These are phyloP conservation scores for Carollia perspicillata DNA, from an alignment of 2,113 vertebrate species.

Conservation along the genomic window DNA sequence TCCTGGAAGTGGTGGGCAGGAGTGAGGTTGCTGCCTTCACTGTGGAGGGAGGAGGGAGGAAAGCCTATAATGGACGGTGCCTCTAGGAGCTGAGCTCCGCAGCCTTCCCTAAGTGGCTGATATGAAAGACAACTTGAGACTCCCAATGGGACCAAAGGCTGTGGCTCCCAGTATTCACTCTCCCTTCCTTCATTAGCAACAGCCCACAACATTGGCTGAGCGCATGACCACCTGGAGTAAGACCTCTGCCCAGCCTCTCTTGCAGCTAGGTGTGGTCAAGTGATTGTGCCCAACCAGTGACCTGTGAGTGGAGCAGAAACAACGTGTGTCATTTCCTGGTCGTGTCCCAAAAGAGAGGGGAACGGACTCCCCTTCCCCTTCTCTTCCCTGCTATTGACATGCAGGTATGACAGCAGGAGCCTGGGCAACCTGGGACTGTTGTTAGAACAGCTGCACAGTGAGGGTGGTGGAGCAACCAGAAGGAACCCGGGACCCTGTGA, in stretches of 20 bases:
- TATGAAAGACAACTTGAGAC: neutral
- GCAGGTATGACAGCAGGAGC: neutral
- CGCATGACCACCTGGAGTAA: neutral
- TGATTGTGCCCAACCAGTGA: accelerated
- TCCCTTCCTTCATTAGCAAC: neutral
- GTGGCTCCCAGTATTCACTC: accelerated
- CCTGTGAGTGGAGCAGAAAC: neutral
- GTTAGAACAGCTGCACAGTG: neutral
- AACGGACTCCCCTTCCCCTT: neutral
- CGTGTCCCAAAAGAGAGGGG: neutral
- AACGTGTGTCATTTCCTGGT: neutral
- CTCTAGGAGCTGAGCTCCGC: neutral
- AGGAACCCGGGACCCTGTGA: neutral
- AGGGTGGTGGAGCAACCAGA: neutral
- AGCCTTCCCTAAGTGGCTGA: neutral
- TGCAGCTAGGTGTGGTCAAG: neutral
- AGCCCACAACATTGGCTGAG: no score
- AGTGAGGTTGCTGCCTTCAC: constrained; percentile 98
- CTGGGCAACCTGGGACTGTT: neutral
- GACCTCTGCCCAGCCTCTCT: neutral
- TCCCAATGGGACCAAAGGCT: neutral
- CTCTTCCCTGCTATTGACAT: neutral
- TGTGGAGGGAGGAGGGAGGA: constrained; percentile 73
- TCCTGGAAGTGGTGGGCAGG: constrained; percentile 97
- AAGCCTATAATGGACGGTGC: neutral